phyloP scores from a whole-genome alignment of 2,888 invertebrate species.

The Lycophotia porphyrea region DNA sequence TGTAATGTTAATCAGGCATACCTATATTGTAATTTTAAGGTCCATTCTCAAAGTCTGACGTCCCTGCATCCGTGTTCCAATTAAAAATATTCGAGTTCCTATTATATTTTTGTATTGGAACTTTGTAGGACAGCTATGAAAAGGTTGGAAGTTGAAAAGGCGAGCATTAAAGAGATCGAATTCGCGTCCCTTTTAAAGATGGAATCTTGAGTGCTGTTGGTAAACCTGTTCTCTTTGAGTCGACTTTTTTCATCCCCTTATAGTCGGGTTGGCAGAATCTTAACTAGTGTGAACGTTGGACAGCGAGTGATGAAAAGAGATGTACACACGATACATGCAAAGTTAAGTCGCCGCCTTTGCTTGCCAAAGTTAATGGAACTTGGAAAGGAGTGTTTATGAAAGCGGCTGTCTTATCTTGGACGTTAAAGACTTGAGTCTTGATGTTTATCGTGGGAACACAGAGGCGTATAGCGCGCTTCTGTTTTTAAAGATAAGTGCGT shows the following conservation, averaged over 20 bases:
- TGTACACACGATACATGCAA: conserved; percentile 88
- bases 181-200: conserved; percentile 80
- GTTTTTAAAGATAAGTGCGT: conserved; percentile 69
- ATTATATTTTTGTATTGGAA: conserved; percentile 54
- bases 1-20: conserved; percentile 79
- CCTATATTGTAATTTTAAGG: conserved; percentile 76
- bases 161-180: conserved; percentile 79
- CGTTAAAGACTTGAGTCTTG: conserved; percentile 77
- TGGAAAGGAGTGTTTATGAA: conserved; percentile 78
- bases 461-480: conserved; percentile 59
- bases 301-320: conserved; percentile 84
- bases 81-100: conserved; percentile 57
- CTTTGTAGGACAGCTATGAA: conserved; percentile 56
- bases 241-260: conserved; percentile 80
- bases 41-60: conserved; percentile 66
- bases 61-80: conserved; percentile 66
- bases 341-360: conserved; percentile 83
- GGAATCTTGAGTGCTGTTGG: conserved; percentile 77
- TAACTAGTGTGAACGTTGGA: conserved; percentile 82
- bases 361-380: conserved; percentile 87
- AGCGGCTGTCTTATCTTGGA: conserved; percentile 81
- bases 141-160: conserved; percentile 63
- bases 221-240: conserved; percentile 78
- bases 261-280: conserved; percentile 72
- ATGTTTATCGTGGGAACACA: conserved; percentile 70